A percentile compares a stretch with the other conserved stretches of the same genome.
Evolutionary conservation across 2,113 vertebrate genomes (phyloP).

Genomic region (Sclerurus mexicanus): DNA sequence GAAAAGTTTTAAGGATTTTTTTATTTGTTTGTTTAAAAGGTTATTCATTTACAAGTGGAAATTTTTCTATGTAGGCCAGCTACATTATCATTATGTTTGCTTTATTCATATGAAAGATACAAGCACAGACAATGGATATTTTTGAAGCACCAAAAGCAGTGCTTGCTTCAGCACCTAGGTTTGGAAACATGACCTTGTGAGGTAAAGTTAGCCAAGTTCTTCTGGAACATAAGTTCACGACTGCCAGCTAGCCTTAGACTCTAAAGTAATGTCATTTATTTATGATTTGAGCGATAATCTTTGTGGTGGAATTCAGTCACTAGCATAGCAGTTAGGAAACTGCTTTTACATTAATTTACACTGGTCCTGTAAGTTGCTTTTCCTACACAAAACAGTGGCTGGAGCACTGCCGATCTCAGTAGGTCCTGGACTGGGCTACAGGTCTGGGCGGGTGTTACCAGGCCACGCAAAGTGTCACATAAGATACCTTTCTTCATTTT

Average conservation of each 20-base stretch:
- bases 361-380: neutral
- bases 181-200: neutral
- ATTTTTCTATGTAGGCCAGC: neutral
- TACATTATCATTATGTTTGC: neutral
- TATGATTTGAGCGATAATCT: neutral
- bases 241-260: neutral
- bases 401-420: neutral
- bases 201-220: neutral
- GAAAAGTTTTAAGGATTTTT: neutral
- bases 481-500: neutral
- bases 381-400: neutral
- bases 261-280: neutral
- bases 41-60: neutral
- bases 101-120: neutral
- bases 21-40: neutral
- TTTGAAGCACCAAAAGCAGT: neutral
- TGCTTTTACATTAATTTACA: neutral
- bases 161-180: neutral
- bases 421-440: accelerated
- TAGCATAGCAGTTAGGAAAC: neutral
- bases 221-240: neutral
- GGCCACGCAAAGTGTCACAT: neutral
- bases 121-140: neutral
- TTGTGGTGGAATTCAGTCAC: neutral
- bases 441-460: accelerated